Conservation (phyloP, 2,888 invertebrate genomes). For the Drosophila robusta region DNA sequence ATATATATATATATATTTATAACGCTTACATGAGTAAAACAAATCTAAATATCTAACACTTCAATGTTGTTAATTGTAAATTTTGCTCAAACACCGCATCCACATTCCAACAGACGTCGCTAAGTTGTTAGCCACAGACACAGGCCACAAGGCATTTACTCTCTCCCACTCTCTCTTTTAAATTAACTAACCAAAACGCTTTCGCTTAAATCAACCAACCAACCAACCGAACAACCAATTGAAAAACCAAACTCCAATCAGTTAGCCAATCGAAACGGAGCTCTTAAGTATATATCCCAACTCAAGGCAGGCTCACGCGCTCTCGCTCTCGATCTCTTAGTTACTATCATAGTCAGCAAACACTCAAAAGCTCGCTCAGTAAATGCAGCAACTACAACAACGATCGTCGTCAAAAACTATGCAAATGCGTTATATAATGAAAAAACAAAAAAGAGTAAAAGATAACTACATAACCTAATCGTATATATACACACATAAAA, state of each 20-base stretch:
- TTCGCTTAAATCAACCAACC: constrained; percentile 59
- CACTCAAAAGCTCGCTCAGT: constrained; percentile 40
- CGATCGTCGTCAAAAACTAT: constrained; percentile 40
- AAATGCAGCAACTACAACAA: constrained; percentile 24
- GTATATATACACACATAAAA: constrained; percentile 29
- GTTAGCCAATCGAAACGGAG: constrained; percentile 11
- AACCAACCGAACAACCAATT: constrained; percentile 20
- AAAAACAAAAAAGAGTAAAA: constrained; percentile 4
- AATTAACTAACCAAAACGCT: constrained; percentile 55
- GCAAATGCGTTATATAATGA: constrained; percentile 24
- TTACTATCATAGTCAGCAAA: constrained; percentile 18
- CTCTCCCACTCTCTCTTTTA: constrained; percentile 8
- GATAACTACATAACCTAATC: constrained; percentile 17
- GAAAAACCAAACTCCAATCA: constrained; percentile 7
- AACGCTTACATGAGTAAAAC: constrained; percentile 9
- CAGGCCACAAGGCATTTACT: constrained; percentile 56
- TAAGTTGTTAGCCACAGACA: constrained; percentile 58
- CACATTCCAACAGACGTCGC: constrained; percentile 59
- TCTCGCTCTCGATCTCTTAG: constrained; percentile 9
- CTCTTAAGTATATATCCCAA: constrained; percentile 5
- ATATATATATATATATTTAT: neutral
- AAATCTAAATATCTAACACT: constrained; percentile 4
- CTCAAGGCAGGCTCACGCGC: constrained; percentile 13
- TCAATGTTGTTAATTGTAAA: constrained; percentile 19
- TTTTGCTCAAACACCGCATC: neutral